Evolutionary conservation across 2,888 invertebrate genomes (phyloP).

Genomic region (Netelia virgata): DNA sequence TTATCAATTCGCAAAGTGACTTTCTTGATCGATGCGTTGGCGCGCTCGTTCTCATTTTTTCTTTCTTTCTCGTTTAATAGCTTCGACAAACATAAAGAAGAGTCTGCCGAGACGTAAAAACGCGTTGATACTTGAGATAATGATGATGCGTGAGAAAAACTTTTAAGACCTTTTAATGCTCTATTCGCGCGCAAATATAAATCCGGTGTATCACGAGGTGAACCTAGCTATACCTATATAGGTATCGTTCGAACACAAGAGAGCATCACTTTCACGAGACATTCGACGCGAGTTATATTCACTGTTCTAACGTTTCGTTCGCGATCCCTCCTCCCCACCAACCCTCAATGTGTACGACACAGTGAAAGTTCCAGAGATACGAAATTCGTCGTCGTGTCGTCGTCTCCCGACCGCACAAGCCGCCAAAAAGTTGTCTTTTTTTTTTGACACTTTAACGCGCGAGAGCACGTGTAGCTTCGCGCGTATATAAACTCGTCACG

Average conservation of each 20-base stretch:
- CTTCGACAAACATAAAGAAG: not conserved
- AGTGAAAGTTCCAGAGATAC: slow-evolving; percentile 61
- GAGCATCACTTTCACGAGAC: slow-evolving; percentile 60
- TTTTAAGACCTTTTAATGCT: slow-evolving; percentile 40
- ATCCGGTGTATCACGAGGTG: slow-evolving; percentile 59
- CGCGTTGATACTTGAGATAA: not conserved
- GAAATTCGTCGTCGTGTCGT: slow-evolving; percentile 53
- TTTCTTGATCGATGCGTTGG: no score
- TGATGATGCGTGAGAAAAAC: not conserved
- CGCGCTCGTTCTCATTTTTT: no score
- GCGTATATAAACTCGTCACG: slow-evolving; percentile 71
- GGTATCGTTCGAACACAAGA: not conserved
- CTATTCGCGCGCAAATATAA: slow-evolving; percentile 50
- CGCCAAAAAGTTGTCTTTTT: slow-evolving; percentile 19
- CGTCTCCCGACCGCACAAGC: slow-evolving; percentile 5
- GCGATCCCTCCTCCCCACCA: not conserved
- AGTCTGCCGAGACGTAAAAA: not conserved
- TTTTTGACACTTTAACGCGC: slow-evolving; percentile 28
- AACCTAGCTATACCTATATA: not conserved
- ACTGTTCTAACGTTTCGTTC: slow-evolving; percentile 51
- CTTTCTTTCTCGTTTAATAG: not conserved
- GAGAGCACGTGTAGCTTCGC: slow-evolving; percentile 48
- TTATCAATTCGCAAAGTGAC: no score
- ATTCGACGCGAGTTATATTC: slow-evolving; percentile 45
- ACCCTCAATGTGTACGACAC: not conserved